These are phyloP conservation scores for Stegodyphus mimosarum DNA, from an alignment of 1,140 invertebrate species.

Conservation along the genomic window DNA sequence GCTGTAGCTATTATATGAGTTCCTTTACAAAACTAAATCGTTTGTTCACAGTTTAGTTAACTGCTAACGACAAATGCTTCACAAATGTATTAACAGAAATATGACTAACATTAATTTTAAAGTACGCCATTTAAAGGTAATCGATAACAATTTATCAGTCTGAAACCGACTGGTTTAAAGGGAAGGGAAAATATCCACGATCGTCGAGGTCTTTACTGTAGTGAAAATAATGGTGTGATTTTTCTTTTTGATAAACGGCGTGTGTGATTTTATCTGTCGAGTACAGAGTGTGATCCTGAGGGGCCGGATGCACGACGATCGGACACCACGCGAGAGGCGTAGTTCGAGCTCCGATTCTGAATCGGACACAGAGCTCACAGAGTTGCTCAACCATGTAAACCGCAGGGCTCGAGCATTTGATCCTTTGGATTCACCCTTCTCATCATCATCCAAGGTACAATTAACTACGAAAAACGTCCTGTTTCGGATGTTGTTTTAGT, in stretches of 20 bases:
- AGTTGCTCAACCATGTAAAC: constrained; percentile 63
- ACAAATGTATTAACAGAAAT: too few relatives aligned
- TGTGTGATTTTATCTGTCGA: constrained; percentile 48
- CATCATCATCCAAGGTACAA: constrained; percentile 49
- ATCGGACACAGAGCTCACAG: constrained; percentile 64
- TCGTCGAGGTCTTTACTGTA: constrained; percentile 43
- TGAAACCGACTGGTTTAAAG: too few relatives aligned
- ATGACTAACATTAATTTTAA: too few relatives aligned
- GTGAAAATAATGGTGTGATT: constrained; percentile 14
- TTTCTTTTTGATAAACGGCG: constrained; percentile 10
- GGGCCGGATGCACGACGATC: constrained; percentile 47
- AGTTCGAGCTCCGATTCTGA: constrained; percentile 64
- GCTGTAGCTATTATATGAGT: too few relatives aligned
- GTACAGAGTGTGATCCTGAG: constrained; percentile 52
- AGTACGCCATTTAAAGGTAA: too few relatives aligned
- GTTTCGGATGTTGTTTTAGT: constrained; percentile 36
- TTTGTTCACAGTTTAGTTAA: too few relatives aligned
- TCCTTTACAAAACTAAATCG: too few relatives aligned
- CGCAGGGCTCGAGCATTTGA: constrained; percentile 63
- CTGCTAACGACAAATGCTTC: too few relatives aligned
- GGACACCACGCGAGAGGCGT: constrained; percentile 49
- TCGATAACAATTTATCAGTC: too few relatives aligned
- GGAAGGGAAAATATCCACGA: neutral
- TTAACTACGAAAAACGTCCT: constrained; percentile 21
- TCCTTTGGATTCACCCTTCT: constrained; percentile 45